Evolutionary conservation across 2,797 vertebrate species (phyloP), one percentile per base, ranked within the genome.

Genomic region (Lophius americanus): DNA sequence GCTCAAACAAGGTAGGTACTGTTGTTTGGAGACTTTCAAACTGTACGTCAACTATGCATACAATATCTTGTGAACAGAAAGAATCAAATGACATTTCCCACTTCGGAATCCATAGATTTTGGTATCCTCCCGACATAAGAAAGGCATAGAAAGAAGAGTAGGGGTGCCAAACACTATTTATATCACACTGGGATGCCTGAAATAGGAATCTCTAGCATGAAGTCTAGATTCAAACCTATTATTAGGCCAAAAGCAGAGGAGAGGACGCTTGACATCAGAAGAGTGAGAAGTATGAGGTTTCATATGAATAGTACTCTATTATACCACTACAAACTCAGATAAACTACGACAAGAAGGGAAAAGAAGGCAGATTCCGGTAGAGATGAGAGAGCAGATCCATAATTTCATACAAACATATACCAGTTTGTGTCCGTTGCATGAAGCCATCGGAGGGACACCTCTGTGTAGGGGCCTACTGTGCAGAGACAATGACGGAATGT

Each of bases 401-500:
- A 85, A 90, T 91, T 89, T 68, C 55, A 79, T 81, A 89, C 90
- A 89, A 60, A 86, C 66, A 91, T 77, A 89, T 81, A 84, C 58
- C 83, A 63, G 75, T 86, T 89, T 82, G 82, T 85, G 85, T 87
- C 70, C 74, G 57, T 78, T 38, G 75, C 80, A 76, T 66, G 77
- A 79, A 81, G 80, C 85, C 63, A 42, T 72, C 38, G 41, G 69
- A 77, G 68, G 53, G 79, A 75, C 76, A 78, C 76, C 81, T 83
- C 44, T 9, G 64, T n/a, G 78, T 64, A 59, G 83, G 75, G 72
- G 82, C 91, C 87, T 73, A 79, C 88, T 89, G 91, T 75, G 90
- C 84, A 50, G 70, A 92, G 88, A 90, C 87, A 89, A 86, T 92
- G 87, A 92, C 76, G 78, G 86, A 89, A 91, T 77, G 81, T 77